Base-by-base conservation (phyloP, 2,888 invertebrate genomes). In the Rapana venosa region DNA sequence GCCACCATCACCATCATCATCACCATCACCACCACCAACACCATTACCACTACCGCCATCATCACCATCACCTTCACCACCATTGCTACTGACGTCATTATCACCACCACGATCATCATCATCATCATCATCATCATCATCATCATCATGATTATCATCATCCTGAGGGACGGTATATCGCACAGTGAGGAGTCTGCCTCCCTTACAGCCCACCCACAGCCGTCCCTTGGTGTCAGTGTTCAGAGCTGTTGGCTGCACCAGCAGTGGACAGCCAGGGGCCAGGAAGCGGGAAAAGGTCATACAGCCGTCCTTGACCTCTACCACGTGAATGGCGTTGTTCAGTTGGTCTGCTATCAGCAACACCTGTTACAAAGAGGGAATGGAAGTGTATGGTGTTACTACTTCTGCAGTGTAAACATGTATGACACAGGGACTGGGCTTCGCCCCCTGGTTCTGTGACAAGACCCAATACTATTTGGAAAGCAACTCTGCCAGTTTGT, bases 181-280 rank as follows among this genome's bases (percentile, higher is more conserved):
- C 35, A 36, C 5, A 20, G 81, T 81, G 20, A 81, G 81, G 36
- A 81, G 11, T 30, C 22, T 35, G 4, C 36, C 81, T 5, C 36
- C 81, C 20, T 35, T 35, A 22, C 36, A 81, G 81, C 32, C 81
- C 81, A 36, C 81, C 81, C 81, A 36, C 81, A 36, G 35, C 17
- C 35, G 15, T 32, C 81, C 35, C 81, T 81, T 20, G 17, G 20
- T 35, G 35, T 66, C 66, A 17, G 35, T 66, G 35, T 66, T 87
- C 61, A 87, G 66, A 8, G 66, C 66, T 15, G 66, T 87, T 22
- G 66, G 66, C 32, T 87, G 87, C 32, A 87, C 66, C 35, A 87
- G 17, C 11, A 61, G 22, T 26, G 66, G 35, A 81, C 81, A 35
- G 17, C 56, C 84, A 26, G 47, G n/a, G 30, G 84, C 56, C 22